These are phyloP conservation scores for Phytoseiulus persimilis DNA, from an alignment of 2,888 invertebrate genomes.

Conservation along the genomic window DNA sequence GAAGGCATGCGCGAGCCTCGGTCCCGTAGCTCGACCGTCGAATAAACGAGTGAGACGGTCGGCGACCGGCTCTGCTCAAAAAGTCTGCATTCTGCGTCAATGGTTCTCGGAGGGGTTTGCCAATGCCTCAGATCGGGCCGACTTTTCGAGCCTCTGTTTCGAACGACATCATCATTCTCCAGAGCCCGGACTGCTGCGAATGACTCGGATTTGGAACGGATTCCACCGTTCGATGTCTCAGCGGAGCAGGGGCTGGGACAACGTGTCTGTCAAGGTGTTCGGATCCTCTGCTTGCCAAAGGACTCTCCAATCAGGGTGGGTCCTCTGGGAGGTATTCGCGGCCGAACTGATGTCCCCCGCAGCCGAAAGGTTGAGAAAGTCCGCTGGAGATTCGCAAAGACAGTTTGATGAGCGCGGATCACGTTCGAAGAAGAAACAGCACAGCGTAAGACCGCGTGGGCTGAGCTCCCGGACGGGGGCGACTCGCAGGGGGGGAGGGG, in stretches of 20 bases:
- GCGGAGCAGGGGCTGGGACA: not conserved
- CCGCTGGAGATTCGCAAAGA: no score
- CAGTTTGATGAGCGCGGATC: no score
- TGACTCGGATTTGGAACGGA: not conserved
- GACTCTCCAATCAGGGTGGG: no score
- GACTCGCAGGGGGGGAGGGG: no score
- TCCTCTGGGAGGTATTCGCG: no score
- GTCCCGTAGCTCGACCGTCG: not conserved
- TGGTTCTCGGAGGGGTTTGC: not conserved
- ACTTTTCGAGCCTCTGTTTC: not conserved
- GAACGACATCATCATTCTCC: not conserved
- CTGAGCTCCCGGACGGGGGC: no score
- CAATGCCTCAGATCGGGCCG: not conserved
- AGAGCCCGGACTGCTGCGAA: not conserved
- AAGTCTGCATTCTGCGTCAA: not conserved
- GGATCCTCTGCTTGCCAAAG: not conserved
- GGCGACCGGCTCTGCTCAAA: not conserved
- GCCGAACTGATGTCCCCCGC: no score
- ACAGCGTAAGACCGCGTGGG: no score
- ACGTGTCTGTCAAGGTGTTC: not conserved
- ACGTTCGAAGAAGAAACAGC: no score
- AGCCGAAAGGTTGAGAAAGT: no score
- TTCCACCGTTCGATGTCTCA: no score
- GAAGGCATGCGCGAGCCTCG: not conserved
- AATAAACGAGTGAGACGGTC: not conserved